Evolutionary conservation across 1,140 invertebrate genomes (phyloP).

Genomic region (Micrasema minimum): DNA sequence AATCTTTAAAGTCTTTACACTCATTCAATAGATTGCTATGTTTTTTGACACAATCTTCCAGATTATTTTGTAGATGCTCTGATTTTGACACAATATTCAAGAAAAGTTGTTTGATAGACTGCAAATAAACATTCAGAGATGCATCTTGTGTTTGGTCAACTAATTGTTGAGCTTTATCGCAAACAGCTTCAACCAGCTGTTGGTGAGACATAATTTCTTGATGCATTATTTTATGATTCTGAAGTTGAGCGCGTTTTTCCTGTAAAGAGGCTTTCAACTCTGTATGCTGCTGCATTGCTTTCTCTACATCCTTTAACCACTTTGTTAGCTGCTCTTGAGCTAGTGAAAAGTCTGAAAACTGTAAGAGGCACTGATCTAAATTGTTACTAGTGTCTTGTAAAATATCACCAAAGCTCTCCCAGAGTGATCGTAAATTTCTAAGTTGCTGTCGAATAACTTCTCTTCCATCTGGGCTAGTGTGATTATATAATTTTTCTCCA

Average conservation of each 20-base stretch:
- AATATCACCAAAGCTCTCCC: slow-evolving; percentile 89
- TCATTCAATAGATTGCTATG: slow-evolving; percentile 82
- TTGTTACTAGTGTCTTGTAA: slow-evolving; percentile 81
- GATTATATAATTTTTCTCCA: slow-evolving; percentile 91
- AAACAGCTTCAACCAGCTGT: slow-evolving; percentile 87
- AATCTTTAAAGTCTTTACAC: slow-evolving; percentile 80
- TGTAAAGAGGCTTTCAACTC: slow-evolving; percentile 91
- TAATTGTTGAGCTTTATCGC: slow-evolving; percentile 90
- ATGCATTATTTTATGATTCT: slow-evolving; percentile 94
- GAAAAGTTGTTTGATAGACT: slow-evolving; percentile 91
- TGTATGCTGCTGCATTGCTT: slow-evolving; percentile 90
- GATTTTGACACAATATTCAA: slow-evolving; percentile 89
- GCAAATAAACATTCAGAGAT: slow-evolving; percentile 84
- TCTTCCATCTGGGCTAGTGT: slow-evolving; percentile 92
- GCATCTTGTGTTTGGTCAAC: slow-evolving; percentile 91
- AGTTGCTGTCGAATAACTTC: slow-evolving; percentile 92
- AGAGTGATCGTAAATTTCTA: slow-evolving; percentile 81
- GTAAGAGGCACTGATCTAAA: slow-evolving; percentile 87
- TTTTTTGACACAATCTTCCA: slow-evolving; percentile 87
- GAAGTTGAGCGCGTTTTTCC: slow-evolving; percentile 93
- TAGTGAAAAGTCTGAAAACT: slow-evolving; percentile 88
- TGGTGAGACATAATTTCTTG: slow-evolving; percentile 96
- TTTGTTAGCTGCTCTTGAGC: slow-evolving; percentile 91
- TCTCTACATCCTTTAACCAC: slow-evolving; percentile 92
- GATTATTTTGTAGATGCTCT: slow-evolving; percentile 83